These are phyloP conservation scores for Laticauda colubrina DNA, from an alignment of 2,113 vertebrate genomes.

Conservation along the genomic window DNA sequence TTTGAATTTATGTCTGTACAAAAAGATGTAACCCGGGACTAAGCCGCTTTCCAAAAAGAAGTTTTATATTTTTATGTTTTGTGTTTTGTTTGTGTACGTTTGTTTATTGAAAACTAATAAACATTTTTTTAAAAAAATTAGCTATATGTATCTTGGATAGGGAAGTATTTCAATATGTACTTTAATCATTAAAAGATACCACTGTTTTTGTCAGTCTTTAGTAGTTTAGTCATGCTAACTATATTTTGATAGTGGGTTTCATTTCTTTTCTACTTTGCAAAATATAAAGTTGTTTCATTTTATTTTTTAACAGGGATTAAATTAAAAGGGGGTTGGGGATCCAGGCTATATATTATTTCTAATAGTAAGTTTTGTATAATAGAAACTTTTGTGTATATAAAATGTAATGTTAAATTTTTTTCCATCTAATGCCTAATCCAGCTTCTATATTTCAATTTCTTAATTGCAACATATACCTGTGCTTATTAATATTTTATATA, in stretches of 20 bases:
- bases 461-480: not conserved
- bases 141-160: not conserved
- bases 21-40: too few relatives aligned
- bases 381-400: constrained; percentile 5
- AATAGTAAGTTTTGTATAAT: not conserved
- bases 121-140: not conserved
- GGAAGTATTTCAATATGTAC: not conserved
- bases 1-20: too few relatives aligned
- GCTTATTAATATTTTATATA: constrained; percentile 28
- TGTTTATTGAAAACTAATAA: not conserved
- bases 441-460: not conserved
- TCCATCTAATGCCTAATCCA: constrained; percentile 9
- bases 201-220: not conserved
- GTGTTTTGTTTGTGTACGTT: too few relatives aligned
- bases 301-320: not conserved
- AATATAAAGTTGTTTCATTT: not conserved
- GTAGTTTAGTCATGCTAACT: not conserved
- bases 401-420: not conserved
- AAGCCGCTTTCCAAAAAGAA: too few relatives aligned
- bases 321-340: not conserved
- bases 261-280: not conserved
- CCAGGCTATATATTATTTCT: constrained; percentile 6
- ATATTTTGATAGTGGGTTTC: not conserved
- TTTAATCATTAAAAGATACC: not conserved
- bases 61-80: too few relatives aligned